phyloP scores from a whole-genome alignment of 1,140 invertebrate genomes.

The Euborellia annulipes region DNA sequence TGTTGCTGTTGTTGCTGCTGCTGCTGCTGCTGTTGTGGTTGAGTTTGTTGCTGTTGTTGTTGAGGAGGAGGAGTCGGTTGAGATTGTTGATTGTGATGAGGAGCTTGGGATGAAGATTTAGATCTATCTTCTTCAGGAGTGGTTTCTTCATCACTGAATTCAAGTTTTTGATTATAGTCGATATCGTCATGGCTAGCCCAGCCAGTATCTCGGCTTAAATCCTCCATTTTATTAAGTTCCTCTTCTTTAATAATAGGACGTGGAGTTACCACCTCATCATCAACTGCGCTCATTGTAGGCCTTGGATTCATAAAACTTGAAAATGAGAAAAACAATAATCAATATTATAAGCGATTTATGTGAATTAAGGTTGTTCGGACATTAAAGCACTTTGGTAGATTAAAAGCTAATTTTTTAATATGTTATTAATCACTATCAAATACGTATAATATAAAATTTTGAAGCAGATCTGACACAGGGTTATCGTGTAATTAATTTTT shows the following conservation, averaged over 20 bases:
- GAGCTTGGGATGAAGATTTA: too few relatives aligned
- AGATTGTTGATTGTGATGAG: neutral
- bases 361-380: too few relatives aligned
- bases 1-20: constrained; percentile 4
- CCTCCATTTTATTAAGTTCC: constrained; percentile 79
- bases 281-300: constrained; percentile 7
- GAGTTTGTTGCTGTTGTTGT: too few relatives aligned
- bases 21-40: neutral
- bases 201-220: constrained; percentile 72
- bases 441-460: too few relatives aligned
- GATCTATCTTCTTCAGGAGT: constrained; percentile 9
- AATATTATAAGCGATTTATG: too few relatives aligned
- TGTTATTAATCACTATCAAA: too few relatives aligned
- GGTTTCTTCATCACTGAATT: constrained; percentile 81
- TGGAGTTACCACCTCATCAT: constrained; percentile 32
- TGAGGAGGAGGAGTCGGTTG: neutral
- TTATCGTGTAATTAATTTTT: too few relatives aligned
- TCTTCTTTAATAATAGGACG: constrained; percentile 83
- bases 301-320: constrained; percentile 8
- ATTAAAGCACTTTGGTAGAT: too few relatives aligned
- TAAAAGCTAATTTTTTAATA: too few relatives aligned
- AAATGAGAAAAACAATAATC: too few relatives aligned
- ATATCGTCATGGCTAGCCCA: constrained; percentile 87
- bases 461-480: too few relatives aligned
- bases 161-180: constrained; percentile 88